phyloP scores from a whole-genome alignment of 2,797 vertebrate genomes.

The Cynodonichthys magdalenae region DNA sequence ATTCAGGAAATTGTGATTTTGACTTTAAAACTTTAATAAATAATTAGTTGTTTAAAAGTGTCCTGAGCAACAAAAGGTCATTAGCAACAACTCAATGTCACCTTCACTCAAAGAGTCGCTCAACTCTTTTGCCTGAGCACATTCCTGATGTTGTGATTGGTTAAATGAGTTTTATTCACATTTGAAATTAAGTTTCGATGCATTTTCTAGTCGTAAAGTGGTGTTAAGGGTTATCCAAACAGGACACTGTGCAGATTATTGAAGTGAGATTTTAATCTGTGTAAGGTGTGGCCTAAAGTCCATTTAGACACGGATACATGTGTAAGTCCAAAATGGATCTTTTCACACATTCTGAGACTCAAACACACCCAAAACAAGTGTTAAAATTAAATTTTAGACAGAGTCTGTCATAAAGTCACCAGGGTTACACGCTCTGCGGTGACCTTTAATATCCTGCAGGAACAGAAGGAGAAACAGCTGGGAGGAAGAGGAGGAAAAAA shows the following conservation, averaged over 20 bases:
- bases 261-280: neutral
- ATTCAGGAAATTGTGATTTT: neutral
- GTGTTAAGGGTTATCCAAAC: neutral
- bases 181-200: neutral
- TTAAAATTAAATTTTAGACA: neutral
- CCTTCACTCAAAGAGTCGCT: constrained; percentile 65
- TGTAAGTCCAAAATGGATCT: constrained; percentile 1
- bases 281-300: neutral
- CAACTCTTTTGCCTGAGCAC: constrained; percentile 3
- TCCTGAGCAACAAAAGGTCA: constrained; percentile 56
- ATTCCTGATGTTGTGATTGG: neutral
- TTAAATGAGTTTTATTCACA: neutral
- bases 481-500: too few species aligned
- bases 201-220: neutral
- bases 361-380: neutral
- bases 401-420: neutral
- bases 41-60: constrained; percentile 13
- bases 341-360: neutral
- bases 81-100: constrained; percentile 75
- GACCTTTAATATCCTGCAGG: constrained; percentile 28
- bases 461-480: constrained; percentile 1
- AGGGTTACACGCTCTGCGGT: neutral
- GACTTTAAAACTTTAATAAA: neutral
- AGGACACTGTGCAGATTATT: neutral
- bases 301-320: neutral